phyloP scores from a whole-genome alignment of 2,797 vertebrate species.

The Eulemur rubriventer region DNA sequence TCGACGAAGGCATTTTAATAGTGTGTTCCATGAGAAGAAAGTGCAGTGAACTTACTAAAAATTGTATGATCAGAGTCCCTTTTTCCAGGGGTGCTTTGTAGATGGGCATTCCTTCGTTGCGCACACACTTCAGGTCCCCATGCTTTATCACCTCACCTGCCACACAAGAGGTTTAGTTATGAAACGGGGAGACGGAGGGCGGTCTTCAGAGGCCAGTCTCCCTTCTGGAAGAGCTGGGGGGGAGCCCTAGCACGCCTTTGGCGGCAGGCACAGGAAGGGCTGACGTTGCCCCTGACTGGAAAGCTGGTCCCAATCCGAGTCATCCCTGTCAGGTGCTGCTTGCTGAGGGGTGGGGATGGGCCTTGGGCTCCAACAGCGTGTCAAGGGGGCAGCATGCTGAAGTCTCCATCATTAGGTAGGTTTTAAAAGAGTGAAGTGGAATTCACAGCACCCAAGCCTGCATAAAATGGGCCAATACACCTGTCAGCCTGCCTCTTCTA shows the following conservation, averaged over 20 bases:
- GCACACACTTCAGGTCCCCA: slow-evolving; percentile 89
- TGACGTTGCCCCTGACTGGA: not conserved
- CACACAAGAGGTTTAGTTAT: not conserved
- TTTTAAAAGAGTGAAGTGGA: not conserved
- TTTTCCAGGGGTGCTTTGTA: slow-evolving; percentile 92
- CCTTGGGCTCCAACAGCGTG: not conserved
- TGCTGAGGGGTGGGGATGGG: not conserved
- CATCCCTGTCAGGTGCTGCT: not conserved
- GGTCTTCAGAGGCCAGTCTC: not conserved
- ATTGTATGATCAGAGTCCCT: slow-evolving; percentile 93
- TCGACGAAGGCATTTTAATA: not conserved
- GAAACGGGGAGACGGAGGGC: not conserved
- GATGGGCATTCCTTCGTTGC: slow-evolving; percentile 95
- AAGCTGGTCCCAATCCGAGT: not conserved
- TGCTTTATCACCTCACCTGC: slow-evolving; percentile 95
- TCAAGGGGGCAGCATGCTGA: not conserved
- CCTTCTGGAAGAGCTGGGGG: too few species aligned
- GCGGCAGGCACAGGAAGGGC: not conserved
- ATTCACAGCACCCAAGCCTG: too few species aligned
- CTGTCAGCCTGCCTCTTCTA: not conserved
- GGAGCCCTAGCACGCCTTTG: not conserved
- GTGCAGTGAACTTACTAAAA: slow-evolving; percentile 87
- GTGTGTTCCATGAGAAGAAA: not conserved
- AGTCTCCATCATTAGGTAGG: not conserved
- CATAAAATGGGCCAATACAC: not conserved